These are phyloP conservation scores for Nymphalis urticae DNA, from an alignment of 2,888 invertebrate species.

Conservation along the genomic window DNA sequence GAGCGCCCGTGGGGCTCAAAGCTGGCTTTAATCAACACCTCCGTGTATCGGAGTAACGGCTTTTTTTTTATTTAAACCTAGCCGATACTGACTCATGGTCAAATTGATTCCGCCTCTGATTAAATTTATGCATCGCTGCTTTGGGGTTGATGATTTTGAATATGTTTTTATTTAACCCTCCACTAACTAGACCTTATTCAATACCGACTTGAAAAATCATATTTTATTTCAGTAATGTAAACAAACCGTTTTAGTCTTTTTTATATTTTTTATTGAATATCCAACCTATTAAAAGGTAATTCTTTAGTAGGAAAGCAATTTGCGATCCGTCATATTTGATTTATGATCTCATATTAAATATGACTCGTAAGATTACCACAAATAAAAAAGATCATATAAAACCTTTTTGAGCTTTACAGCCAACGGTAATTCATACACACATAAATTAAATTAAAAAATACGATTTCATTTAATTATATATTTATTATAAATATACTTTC, in stretches of 20 bases:
- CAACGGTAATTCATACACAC: too few relatives aligned
- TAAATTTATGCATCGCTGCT: constrained; percentile 1
- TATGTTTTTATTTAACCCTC: neutral
- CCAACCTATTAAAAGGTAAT: neutral
- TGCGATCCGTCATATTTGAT: neutral
- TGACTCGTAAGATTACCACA: too few relatives aligned
- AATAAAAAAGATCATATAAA: too few relatives aligned
- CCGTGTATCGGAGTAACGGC: constrained; percentile 34
- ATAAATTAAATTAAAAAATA: too few relatives aligned
- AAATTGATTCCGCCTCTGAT: constrained; percentile 8
- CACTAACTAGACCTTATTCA: neutral
- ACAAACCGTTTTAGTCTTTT: too few relatives aligned
- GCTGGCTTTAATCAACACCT: constrained; percentile 65
- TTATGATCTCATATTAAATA: too few relatives aligned
- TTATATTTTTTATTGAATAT: too few relatives aligned
- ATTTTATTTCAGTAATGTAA: too few relatives aligned
- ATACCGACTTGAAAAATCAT: too few relatives aligned
- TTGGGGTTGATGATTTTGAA: neutral
- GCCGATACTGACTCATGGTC: constrained; percentile 13
- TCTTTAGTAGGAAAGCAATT: neutral
- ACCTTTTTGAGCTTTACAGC: too few relatives aligned
- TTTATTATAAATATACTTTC: too few relatives aligned
- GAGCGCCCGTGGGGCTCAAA: constrained; percentile 57
- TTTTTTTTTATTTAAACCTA: constrained; percentile 26
- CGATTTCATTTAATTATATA: too few relatives aligned